phyloP scores from a whole-genome alignment of 2,888 invertebrate genomes.

The Pseudococcus longispinus region DNA sequence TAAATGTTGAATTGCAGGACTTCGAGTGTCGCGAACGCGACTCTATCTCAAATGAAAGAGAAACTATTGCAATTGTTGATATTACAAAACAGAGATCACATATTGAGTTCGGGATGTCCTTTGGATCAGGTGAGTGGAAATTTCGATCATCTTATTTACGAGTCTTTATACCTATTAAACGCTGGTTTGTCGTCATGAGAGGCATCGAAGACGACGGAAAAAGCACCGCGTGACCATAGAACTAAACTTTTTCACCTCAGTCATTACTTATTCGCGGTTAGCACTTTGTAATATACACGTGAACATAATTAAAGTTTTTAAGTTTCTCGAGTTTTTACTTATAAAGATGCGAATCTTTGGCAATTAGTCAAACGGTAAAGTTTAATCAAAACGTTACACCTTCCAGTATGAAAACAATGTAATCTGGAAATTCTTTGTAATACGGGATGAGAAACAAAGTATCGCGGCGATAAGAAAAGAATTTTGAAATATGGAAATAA shows the following conservation, averaged over 20 bases:
- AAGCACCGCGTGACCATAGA: not conserved
- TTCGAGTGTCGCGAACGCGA: conserved; percentile 24
- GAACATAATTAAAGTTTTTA: conserved; percentile 55
- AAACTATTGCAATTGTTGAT: conserved; percentile 87
- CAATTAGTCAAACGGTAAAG: conserved; percentile 54
- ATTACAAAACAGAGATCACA: conserved; percentile 84
- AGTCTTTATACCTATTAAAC: not conserved
- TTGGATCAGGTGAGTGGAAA: conserved; percentile 81
- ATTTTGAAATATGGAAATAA: conserved; percentile 56
- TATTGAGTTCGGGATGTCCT: conserved; percentile 90
- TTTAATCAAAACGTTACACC: conserved; percentile 52
- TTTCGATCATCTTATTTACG: not conserved
- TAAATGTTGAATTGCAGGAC: not conserved
- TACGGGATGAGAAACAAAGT: conserved; percentile 53
- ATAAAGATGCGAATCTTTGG: conserved; percentile 34
- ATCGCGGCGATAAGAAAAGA: conserved; percentile 54
- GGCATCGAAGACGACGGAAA: not conserved
- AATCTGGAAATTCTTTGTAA: conserved; percentile 53
- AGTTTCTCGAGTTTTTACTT: conserved; percentile 34
- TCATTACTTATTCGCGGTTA: conserved; percentile 6
- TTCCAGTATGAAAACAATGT: conserved; percentile 45
- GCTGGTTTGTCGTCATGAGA: not conserved
- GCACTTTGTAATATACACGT: not conserved
- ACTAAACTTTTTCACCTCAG: not conserved
- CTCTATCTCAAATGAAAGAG: conserved; percentile 75